phyloP scores from a whole-genome alignment of 2,888 invertebrate species.

The Philhelius pedissequus region DNA sequence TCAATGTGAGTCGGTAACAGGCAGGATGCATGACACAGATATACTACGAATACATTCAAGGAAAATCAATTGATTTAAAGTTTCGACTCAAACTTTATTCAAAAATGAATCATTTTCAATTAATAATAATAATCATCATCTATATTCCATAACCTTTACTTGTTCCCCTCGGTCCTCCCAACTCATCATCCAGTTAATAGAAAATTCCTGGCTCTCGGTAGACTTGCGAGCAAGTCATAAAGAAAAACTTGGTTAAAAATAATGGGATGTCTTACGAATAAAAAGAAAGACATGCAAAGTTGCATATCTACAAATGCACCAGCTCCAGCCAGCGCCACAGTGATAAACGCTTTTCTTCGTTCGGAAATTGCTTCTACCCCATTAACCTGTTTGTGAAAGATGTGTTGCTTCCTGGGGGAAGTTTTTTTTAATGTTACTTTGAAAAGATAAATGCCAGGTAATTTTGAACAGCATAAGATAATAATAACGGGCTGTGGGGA shows the following conservation, averaged over 20 bases:
- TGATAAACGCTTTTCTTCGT: conserved; percentile 39
- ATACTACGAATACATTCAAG: too few species aligned
- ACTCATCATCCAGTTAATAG: neutral
- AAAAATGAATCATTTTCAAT: conserved; percentile 13
- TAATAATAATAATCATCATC: conserved; percentile 18
- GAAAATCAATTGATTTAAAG: conserved; percentile 15
- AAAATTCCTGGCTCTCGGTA: too few species aligned
- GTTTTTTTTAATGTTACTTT: conserved; percentile 10
- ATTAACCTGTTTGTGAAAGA: conserved; percentile 49
- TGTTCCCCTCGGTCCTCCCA: neutral
- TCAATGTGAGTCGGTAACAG: neutral
- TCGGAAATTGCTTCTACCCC: conserved; percentile 22
- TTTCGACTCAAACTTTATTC: conserved; percentile 19
- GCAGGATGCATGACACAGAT: neutral
- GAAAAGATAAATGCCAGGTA: conserved; percentile 13
- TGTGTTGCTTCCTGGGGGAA: neutral
- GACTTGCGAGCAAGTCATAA: neutral
- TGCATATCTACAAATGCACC: conserved; percentile 29
- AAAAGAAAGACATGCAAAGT: conserved; percentile 25
- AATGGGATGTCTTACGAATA: conserved; percentile 33
- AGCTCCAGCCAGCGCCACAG: too few species aligned
- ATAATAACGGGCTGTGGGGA: neutral
- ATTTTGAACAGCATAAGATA: neutral
- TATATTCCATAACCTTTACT: neutral
- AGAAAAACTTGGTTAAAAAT: conserved; percentile 15